Conservation (phyloP, 2,797 vertebrate species). For the Chelidonichthys spinosus region DNA sequence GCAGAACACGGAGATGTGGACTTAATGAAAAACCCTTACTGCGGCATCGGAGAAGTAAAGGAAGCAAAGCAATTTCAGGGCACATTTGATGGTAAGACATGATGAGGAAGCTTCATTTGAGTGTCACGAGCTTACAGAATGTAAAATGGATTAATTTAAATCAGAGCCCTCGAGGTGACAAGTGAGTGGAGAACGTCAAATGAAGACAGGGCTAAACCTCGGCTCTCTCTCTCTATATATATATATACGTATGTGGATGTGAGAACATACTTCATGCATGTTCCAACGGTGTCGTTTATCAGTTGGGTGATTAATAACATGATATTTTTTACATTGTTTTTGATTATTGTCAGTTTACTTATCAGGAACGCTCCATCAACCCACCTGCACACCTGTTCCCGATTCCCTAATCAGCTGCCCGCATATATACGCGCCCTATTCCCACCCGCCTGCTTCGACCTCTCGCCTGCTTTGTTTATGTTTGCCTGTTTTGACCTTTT, state of each 20-base stretch:
- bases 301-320: not conserved
- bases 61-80: constrained; percentile 13
- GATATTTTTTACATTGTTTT: not conserved
- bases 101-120: constrained; percentile 22
- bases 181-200: constrained; percentile 7
- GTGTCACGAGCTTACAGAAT: constrained; percentile 1
- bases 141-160: constrained; percentile 29
- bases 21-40: not conserved
- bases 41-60: not conserved
- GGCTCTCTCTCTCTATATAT: not conserved
- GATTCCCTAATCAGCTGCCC: not conserved
- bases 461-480: too few species aligned
- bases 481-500: not conserved
- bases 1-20: constrained; percentile 13
- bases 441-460: too few species aligned
- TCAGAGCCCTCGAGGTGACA: constrained; percentile 8
- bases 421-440: too few species aligned
- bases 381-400: not conserved
- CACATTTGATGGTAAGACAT: constrained; percentile 15
- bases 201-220: not conserved
- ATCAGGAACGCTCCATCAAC: not conserved
- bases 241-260: not conserved
- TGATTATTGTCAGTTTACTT: not conserved
- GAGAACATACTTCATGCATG: not conserved
- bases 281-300: constrained; percentile 1